Evolutionary conservation across 2,888 invertebrate species (phyloP).

Genomic region (Lissonota sp.): DNA sequence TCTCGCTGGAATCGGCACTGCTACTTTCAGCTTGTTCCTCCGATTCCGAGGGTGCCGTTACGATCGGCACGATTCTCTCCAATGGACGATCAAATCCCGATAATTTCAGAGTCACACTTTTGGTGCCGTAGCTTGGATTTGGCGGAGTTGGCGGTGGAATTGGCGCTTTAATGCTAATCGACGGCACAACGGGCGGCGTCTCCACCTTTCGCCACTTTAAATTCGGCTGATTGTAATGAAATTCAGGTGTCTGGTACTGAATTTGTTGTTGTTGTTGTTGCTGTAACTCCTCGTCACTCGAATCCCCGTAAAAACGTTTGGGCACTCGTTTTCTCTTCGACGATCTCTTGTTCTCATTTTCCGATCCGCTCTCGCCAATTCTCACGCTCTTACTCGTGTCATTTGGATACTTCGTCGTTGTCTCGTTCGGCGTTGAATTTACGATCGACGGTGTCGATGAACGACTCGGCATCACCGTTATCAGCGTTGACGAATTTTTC

Average conservation of each 20-base stretch:
- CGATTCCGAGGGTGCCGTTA: constrained; percentile 77
- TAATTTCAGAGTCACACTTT: constrained; percentile 49
- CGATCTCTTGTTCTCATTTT: constrained; percentile 88
- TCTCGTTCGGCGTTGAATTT: constrained; percentile 43
- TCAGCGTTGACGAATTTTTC: constrained; percentile 65
- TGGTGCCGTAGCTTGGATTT: constrained; percentile 60
- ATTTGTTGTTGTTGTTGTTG: constrained; percentile 81
- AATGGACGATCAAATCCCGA: constrained; percentile 60
- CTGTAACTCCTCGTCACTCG: constrained; percentile 92
- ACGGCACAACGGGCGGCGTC: constrained; percentile 73
- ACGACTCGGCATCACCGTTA: constrained; percentile 67
- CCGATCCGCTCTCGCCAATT: constrained; percentile 82
- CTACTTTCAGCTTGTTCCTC: constrained; percentile 76
- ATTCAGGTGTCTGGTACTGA: constrained; percentile 73
- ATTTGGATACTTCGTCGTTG: not conserved
- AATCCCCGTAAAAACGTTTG: constrained; percentile 94
- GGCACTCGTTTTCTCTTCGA: constrained; percentile 93
- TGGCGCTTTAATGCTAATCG: constrained; percentile 41
- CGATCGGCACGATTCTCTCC: constrained; percentile 67
- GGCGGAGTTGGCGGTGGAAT: constrained; percentile 28
- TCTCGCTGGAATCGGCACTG: constrained; percentile 78
- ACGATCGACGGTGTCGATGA: constrained; percentile 70
- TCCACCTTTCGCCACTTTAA: constrained; percentile 91
- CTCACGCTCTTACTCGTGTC: constrained; percentile 54
- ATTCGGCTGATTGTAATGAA: constrained; percentile 61